Percentiles rank a stretch among this genome's conserved stretches.
These are phyloP conservation scores for Entomobrya multifasciata DNA, from an alignment of 2,888 invertebrate species.

Conservation along the genomic window DNA sequence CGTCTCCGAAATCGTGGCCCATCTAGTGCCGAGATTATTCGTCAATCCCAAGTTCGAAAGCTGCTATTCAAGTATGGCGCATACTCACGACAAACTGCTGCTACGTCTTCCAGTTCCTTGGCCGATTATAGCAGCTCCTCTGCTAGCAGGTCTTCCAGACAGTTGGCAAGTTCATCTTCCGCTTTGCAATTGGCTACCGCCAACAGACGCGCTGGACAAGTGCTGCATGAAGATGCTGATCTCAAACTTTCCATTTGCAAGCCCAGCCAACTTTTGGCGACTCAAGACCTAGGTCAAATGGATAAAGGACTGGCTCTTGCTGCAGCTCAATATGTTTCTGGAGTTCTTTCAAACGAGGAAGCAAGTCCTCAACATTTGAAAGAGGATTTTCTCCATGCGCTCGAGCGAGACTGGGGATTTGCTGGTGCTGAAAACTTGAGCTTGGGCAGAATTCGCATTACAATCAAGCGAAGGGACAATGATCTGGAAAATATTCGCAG, in stretches of 20 bases:
- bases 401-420: conserved; percentile 58
- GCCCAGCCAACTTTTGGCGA: not conserved
- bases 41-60: conserved; percentile 45
- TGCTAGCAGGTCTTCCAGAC: conserved; percentile 10
- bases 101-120: conserved; percentile 10
- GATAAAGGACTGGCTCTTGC: conserved; percentile 53
- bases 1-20: conserved; percentile 54
- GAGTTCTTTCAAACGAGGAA: conserved; percentile 22
- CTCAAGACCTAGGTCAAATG: conserved; percentile 39
- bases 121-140: conserved; percentile 35
- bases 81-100: conserved; percentile 24
- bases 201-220: conserved; percentile 20
- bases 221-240: conserved; percentile 51
- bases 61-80: conserved; percentile 55
- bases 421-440: conserved; percentile 36
- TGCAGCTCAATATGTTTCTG: conserved; percentile 54
- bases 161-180: not conserved
- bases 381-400: conserved; percentile 40
- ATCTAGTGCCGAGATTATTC: conserved; percentile 44
- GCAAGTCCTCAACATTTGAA: conserved; percentile 29
- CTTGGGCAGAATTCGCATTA: conserved; percentile 48
- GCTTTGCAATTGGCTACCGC: conserved; percentile 22
- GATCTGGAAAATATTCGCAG: conserved; percentile 49
- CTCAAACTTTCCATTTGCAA: conserved; percentile 26
- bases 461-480: conserved; percentile 57